These are phyloP conservation scores for Zelostemma sp. DNA, from an alignment of 1,140 invertebrate genomes.

Conservation along the genomic window DNA sequence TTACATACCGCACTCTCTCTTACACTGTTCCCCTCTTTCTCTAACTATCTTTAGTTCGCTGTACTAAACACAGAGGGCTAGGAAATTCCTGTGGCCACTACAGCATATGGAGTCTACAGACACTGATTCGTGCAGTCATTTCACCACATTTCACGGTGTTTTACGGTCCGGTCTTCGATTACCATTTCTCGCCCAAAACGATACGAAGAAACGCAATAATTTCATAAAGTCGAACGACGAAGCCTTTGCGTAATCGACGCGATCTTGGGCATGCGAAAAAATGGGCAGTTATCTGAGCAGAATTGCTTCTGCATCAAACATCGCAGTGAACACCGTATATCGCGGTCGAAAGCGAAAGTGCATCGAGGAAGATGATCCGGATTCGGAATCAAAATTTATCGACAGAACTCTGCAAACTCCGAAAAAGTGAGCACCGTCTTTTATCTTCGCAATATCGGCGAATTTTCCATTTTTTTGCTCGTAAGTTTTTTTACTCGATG, in stretches of 20 bases:
- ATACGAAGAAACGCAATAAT: conserved; percentile 2
- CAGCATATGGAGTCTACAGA: too few species aligned
- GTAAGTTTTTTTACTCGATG: too few species aligned
- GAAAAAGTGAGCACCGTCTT: conserved; percentile 59
- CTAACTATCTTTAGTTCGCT: too few species aligned
- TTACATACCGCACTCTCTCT: too few species aligned
- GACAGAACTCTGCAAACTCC: conserved; percentile 66
- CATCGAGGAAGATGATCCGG: conserved; percentile 63
- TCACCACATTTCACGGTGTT: too few species aligned
- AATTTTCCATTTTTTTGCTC: conserved; percentile 4
- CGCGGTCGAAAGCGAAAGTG: conserved; percentile 65
- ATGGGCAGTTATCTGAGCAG: conserved; percentile 65
- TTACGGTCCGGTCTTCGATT: too few species aligned
- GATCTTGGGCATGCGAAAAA: conserved; percentile 17
- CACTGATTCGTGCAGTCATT: too few species aligned
- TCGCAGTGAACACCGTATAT: conserved; percentile 62
- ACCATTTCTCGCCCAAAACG: background rate
- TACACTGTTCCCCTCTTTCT: too few species aligned
- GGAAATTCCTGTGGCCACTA: too few species aligned
- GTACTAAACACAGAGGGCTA: too few species aligned
- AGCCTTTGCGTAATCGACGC: background rate
- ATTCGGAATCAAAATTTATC: conserved; percentile 64
- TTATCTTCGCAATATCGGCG: too few species aligned
- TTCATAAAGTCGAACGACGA: background rate
- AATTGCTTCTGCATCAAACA: conserved; percentile 62